phyloP scores from a whole-genome alignment of 2,888 invertebrate genomes.

The Ormia ochracea region DNA sequence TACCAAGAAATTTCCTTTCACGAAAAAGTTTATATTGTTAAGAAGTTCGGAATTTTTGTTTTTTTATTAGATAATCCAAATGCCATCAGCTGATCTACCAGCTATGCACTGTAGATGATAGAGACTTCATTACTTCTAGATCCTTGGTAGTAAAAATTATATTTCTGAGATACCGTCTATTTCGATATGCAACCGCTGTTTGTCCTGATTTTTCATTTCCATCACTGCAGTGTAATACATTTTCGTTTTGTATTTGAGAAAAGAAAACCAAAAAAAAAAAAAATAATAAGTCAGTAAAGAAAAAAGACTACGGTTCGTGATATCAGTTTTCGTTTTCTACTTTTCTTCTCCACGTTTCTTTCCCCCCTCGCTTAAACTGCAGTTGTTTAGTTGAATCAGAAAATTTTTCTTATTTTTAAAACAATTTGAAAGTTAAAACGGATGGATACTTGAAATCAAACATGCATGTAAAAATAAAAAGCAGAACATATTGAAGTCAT shows the following conservation, averaged over 20 bases:
- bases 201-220: conserved; percentile 1
- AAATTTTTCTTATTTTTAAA: not conserved
- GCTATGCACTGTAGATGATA: no score
- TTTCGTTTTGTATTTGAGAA: conserved; percentile 3
- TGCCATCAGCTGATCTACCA: no score
- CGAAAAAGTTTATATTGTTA: no score
- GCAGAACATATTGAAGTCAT: conserved; percentile 40
- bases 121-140: no score
- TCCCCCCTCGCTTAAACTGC: not conserved
- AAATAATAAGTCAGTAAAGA: no score
- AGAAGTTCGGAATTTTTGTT: no score
- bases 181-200: not conserved
- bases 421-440: conserved; percentile 21
- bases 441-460: conserved; percentile 49
- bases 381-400: not conserved
- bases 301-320: conserved; percentile 7
- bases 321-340: conserved; percentile 6
- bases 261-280: no score
- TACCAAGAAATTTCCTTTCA: no score
- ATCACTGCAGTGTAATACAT: conserved; percentile 36
- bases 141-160: no score
- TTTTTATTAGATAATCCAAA: no score
- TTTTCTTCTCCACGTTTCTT: not conserved
- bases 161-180: not conserved
- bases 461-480: conserved; percentile 41